Base-by-base conservation (phyloP, 2,888 invertebrate genomes). In the Rhogogaster chlorosoma region DNA sequence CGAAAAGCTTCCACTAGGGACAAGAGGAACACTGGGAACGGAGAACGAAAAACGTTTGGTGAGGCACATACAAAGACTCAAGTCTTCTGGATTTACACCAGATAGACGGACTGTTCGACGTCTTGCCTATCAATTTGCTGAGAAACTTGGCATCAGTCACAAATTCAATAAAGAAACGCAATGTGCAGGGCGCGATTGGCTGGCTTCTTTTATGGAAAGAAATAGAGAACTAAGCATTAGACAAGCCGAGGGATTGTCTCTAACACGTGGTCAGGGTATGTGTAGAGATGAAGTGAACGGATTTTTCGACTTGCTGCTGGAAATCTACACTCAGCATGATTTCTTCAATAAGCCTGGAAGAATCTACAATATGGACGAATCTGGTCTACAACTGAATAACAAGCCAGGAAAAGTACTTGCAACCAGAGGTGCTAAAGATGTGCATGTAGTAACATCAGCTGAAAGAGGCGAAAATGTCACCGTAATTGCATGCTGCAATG, bases 281-380 rank as follows among this genome's bases (percentile, higher is more conserved):
- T 53, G 3, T 53, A 53, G 49, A 53, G 49, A 53, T 53, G 49
- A 53, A 18, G 49, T 53, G 49, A 53, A 53, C 18, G 49, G 49
- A 53, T 53, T 53, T 53, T 53, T 53, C 49, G 49, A 53, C 87
- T 86, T 87, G 88, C 57, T 57, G 88, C 85, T 88, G 84, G 89
- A 89, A 87, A 88, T 91, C 38, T 78, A 85, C n/a, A 83, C 87
- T 4, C 89, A 90, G 83, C 90, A 88, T 88, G 80, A 89, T 53
- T 82, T 91, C 26, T 82, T 91, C 36, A 77, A 84, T 85, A 83
- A 86, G 89, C 78, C 83, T 90, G 38, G 86, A 85, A 22, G 88
- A 84, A 90, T 93, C 42, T 93, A 87, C 84, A 93, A 93, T 88
- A 87, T 91, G 85, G 92, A 93, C 85, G 92, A 93, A 88, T 91